These are phyloP conservation scores for Chiridota heheva DNA, from an alignment of 35 echinoderm and acorn worm genomes.

Conservation along the genomic window DNA sequence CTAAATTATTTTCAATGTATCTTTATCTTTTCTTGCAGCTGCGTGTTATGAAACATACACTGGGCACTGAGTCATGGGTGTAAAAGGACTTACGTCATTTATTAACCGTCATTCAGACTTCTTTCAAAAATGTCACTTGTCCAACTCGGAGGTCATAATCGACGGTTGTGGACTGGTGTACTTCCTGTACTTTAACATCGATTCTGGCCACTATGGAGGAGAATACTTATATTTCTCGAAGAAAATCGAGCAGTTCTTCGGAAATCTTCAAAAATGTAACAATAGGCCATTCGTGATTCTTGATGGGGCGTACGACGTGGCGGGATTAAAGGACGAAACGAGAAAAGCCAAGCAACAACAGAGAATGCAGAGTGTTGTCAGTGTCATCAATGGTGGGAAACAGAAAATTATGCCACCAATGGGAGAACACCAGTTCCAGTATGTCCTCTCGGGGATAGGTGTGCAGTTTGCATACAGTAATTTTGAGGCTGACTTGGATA, in stretches of 20 bases:
- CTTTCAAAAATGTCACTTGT: slow-evolving; percentile 34
- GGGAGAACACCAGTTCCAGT: slow-evolving; percentile 36
- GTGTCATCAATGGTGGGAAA: slow-evolving; percentile 38
- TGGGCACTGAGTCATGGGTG: too few species aligned
- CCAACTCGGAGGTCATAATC: slow-evolving; percentile 66
- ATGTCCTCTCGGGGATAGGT: slow-evolving; percentile 56
- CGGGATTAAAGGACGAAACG: slow-evolving; percentile 75
- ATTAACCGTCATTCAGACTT: slow-evolving; percentile 66
- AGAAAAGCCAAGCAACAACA: slow-evolving; percentile 49
- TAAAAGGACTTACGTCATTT: slow-evolving; percentile 78
- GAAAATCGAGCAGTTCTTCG: slow-evolving; percentile 57
- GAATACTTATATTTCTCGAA: slow-evolving; percentile 54
- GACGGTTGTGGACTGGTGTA: slow-evolving; percentile 80
- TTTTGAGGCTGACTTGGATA: slow-evolving; percentile 97
- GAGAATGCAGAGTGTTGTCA: slow-evolving; percentile 38
- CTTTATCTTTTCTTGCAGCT: too few species aligned
- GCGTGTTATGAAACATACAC: too few species aligned
- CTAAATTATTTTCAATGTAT: too few species aligned
- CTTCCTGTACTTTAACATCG: slow-evolving; percentile 36
- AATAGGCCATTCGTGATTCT: slow-evolving; percentile 67
- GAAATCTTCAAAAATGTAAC: slow-evolving; percentile 57
- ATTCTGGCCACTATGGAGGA: slow-evolving; percentile 82
- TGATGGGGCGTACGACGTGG: slow-evolving; percentile 80
- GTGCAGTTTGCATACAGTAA: slow-evolving; percentile 71
- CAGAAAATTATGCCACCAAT: slow-evolving; percentile 53